A percentile compares a stretch with the other conserved stretches of the same genome.
Conservation (phyloP, 2,797 vertebrate genomes). For the Sebastolobus alascanus region DNA sequence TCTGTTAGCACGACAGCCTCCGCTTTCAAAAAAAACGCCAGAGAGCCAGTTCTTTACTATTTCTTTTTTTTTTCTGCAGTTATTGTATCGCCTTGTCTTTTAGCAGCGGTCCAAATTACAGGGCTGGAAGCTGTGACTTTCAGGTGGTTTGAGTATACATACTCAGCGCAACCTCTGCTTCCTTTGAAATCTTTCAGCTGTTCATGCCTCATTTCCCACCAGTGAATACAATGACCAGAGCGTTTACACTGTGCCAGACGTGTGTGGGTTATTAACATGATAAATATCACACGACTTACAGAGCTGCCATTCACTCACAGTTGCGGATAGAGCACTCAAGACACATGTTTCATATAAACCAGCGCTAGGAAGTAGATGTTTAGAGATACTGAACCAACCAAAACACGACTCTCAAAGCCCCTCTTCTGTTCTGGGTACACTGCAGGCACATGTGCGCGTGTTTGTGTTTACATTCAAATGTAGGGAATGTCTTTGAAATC, state of each 20-base stretch:
- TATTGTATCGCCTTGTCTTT: constrained; percentile 42
- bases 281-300: constrained; percentile 55
- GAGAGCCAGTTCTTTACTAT: neutral
- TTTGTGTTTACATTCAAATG: constrained; percentile 47
- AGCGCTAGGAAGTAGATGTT: constrained; percentile 13
- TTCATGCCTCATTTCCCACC: constrained; percentile 73
- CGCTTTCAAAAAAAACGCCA: constrained; percentile 15
- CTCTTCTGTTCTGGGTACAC: neutral
- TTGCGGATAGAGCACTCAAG: constrained; percentile 9
- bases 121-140: constrained; percentile 58
- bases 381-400: constrained; percentile 24
- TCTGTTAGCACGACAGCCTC: constrained; percentile 43
- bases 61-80: neutral
- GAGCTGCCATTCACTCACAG: constrained; percentile 39
- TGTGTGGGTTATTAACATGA: constrained; percentile 70
- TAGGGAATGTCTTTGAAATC: constrained; percentile 64
- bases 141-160: constrained; percentile 53
- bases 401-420: constrained; percentile 22
- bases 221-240: constrained; percentile 54
- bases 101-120: constrained; percentile 62
- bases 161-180: constrained; percentile 52
- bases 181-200: constrained; percentile 65
- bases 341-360: constrained; percentile 62
- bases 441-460: neutral
- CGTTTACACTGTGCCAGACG: constrained; percentile 57